Evolutionary conservation across 2,113 vertebrate genomes (phyloP).

Genomic region (Amia ocellicauda): DNA sequence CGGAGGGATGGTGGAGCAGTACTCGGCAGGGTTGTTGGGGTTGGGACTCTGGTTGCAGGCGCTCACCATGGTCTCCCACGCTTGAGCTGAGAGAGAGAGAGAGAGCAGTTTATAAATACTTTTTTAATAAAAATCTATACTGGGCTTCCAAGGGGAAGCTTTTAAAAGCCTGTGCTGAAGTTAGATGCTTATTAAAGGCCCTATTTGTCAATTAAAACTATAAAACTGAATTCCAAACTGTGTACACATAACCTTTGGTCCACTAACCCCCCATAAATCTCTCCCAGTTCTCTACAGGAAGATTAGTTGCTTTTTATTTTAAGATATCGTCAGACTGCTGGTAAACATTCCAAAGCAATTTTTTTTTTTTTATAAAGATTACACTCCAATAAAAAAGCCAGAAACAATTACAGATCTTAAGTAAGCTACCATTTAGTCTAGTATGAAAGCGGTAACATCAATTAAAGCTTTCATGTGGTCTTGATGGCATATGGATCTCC

Average conservation of each 20-base stretch:
- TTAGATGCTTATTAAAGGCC: too few relatives aligned
- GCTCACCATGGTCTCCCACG: conserved; percentile 79
- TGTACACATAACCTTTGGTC: too few relatives aligned
- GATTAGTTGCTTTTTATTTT: too few relatives aligned
- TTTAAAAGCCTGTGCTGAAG: too few relatives aligned
- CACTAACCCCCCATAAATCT: too few relatives aligned
- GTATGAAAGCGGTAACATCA: not conserved
- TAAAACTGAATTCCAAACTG: too few relatives aligned
- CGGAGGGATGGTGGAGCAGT: conserved; percentile 98
- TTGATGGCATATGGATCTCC: not conserved
- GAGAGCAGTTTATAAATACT: not conserved
- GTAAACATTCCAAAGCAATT: too few relatives aligned
- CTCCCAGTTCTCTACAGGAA: too few relatives aligned
- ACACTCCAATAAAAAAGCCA: not conserved
- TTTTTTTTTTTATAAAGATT: too few relatives aligned
- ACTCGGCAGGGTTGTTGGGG: conserved; percentile 97
- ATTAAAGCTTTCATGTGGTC: not conserved
- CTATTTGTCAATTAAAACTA: not conserved
- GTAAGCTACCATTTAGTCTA: too few relatives aligned
- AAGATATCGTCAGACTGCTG: too few relatives aligned
- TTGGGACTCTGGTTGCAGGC: conserved; percentile 89
- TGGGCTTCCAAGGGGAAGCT: not conserved
- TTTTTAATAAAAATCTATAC: too few relatives aligned
- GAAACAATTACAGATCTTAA: not conserved
- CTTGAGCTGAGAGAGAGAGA: conserved; percentile 69